Percentiles rank a stretch among this genome's conserved stretches.
Evolutionary conservation across 2,113 vertebrate genomes (phyloP).

Genomic region (Anarhynchus alexandrinus): DNA sequence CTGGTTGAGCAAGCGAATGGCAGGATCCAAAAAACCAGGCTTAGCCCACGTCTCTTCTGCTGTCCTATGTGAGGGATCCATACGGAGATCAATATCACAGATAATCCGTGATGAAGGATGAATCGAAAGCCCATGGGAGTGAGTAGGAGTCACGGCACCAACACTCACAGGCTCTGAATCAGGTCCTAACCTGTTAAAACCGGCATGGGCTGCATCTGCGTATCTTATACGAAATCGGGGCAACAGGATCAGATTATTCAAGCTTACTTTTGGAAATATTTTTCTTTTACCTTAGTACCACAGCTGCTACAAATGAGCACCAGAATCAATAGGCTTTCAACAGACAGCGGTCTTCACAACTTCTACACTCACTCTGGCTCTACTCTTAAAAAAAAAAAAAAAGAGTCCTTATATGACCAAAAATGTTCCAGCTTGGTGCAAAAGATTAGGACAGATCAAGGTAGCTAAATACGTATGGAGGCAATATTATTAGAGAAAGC

Average conservation of each 20-base stretch:
- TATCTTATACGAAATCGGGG: background rate
- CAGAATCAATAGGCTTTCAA: background rate
- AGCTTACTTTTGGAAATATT: background rate
- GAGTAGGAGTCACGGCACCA: background rate
- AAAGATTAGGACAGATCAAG: background rate
- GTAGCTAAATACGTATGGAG: background rate
- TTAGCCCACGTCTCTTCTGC: background rate
- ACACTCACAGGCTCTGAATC: background rate
- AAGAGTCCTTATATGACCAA: background rate
- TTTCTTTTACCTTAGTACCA: background rate
- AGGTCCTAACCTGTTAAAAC: constrained; percentile 3
- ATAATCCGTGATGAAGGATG: background rate
- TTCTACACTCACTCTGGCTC: background rate
- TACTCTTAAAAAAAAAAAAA: background rate
- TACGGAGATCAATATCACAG: background rate
- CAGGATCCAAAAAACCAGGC: background rate
- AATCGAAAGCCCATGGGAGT: background rate
- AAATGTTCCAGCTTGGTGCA: background rate
- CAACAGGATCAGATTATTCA: background rate
- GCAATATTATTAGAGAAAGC: background rate
- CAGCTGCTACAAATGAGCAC: background rate
- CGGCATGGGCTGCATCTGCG: background rate
- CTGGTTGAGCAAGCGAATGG: fast-evolving
- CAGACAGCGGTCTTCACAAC: background rate
- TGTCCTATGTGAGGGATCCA: background rate